These are phyloP conservation scores for Cotesia chilonis DNA, from an alignment of 1,140 invertebrate genomes.

Conservation along the genomic window DNA sequence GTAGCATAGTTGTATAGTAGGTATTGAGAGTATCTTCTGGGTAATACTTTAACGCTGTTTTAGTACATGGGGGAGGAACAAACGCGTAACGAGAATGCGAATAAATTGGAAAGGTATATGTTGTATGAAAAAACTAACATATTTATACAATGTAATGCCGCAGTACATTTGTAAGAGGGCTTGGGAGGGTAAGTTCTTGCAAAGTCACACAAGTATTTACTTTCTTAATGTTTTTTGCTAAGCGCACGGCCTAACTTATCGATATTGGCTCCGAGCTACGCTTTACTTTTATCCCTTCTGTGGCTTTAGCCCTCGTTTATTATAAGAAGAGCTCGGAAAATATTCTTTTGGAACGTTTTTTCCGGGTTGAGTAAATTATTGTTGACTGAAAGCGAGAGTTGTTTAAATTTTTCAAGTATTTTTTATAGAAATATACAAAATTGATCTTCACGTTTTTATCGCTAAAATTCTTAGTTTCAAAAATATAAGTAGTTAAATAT, in stretches of 20 bases:
- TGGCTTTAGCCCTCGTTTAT: background rate
- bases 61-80: slow-evolving; percentile 12
- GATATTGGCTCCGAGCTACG: slow-evolving; percentile 13
- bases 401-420: background rate
- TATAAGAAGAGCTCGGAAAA: too few relatives aligned
- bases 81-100: slow-evolving; percentile 20
- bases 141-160: background rate
- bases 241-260: slow-evolving; percentile 5
- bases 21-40: too few relatives aligned
- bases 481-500: too few relatives aligned
- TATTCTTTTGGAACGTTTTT: background rate
- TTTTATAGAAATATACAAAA: background rate
- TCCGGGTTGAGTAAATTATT: slow-evolving; percentile 15
- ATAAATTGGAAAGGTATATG: slow-evolving; percentile 21
- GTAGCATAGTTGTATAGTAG: too few relatives aligned
- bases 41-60: background rate
- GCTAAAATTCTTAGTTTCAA: too few relatives aligned
- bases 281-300: background rate
- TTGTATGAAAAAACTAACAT: background rate
- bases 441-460: background rate
- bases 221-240: background rate
- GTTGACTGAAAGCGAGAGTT: slow-evolving; percentile 7
- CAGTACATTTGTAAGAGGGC: too few relatives aligned
- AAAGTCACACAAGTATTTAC: background rate
- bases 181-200: too few relatives aligned